Percentiles rank a stretch among this genome's conserved stretches.
phyloP scores from a whole-genome alignment of 2,888 invertebrate species.

The Drosophila niveifrons region DNA sequence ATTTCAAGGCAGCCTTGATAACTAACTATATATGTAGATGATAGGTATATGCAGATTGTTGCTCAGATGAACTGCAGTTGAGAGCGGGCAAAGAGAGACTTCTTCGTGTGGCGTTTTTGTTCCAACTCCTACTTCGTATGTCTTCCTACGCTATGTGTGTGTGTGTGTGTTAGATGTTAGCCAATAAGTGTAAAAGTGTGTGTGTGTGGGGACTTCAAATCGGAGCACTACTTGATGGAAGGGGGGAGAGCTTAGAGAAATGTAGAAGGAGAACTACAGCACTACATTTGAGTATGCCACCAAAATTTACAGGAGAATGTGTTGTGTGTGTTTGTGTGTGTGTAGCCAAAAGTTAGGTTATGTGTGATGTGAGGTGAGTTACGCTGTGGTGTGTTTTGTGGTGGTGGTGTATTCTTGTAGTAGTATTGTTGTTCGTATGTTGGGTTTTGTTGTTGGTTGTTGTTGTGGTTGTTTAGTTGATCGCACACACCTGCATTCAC shows the following conservation, averaged over 20 bases:
- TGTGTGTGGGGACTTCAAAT: conserved; percentile 4
- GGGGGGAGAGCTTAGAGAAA: conserved; percentile 22
- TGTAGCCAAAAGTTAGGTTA: conserved; percentile 36
- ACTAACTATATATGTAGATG: background rate
- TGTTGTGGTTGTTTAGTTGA: conserved; percentile 50
- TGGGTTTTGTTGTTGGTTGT: conserved; percentile 26
- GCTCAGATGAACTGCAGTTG: conserved; percentile 59
- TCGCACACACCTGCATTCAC: conserved; percentile 85
- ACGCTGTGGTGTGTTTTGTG: conserved; percentile 21
- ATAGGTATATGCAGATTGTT: conserved; percentile 44
- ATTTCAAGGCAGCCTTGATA: conserved; percentile 4
- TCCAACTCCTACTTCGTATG: conserved; percentile 40
- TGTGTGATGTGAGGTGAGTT: conserved; percentile 17
- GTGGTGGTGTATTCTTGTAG: conserved; percentile 28
- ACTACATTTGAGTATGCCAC: conserved; percentile 10
- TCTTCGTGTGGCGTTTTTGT: conserved; percentile 4
- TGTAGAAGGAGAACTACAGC: conserved; percentile 18
- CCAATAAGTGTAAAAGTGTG: conserved; percentile 21
- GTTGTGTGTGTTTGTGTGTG: background rate
- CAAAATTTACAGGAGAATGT: conserved; percentile 1
- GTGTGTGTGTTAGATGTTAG: conserved; percentile 30
- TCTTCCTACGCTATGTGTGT: conserved; percentile 42
- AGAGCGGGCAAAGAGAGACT: conserved; percentile 12
- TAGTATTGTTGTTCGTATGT: conserved; percentile 14
- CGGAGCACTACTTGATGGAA: conserved; percentile 27